Evolutionary conservation across 2,797 vertebrate genomes (phyloP).

Genomic region (Glyptemys insculpta): DNA sequence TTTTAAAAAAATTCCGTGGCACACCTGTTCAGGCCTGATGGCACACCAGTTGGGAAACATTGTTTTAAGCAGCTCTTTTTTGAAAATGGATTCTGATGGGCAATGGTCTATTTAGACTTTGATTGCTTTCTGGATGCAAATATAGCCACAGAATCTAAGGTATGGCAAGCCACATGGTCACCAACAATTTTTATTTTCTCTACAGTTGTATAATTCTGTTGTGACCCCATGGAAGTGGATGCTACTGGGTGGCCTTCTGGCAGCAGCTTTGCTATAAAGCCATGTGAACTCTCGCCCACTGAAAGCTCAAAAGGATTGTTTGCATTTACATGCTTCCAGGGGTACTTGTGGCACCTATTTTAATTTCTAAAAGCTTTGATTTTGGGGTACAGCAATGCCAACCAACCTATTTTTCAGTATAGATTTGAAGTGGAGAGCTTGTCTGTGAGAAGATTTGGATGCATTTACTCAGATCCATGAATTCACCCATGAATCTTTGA

Average conservation of each 20-base stretch:
- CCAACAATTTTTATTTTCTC: constrained; percentile 58
- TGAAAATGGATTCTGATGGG: neutral
- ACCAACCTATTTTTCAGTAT: neutral
- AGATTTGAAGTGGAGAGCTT: neutral
- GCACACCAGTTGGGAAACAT: too few species aligned
- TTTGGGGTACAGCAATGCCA: too few species aligned
- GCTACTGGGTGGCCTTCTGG: neutral
- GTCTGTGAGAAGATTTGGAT: neutral
- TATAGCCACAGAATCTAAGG: neutral
- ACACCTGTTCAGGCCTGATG: too few species aligned
- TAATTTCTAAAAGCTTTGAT: neutral
- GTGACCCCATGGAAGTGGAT: neutral
- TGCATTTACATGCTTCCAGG: neutral
- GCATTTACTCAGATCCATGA: too few species aligned
- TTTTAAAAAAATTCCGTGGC: too few species aligned
- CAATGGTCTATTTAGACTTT: constrained; percentile 46
- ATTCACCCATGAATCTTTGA: neutral
- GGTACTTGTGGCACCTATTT: neutral
- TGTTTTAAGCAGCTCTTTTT: neutral
- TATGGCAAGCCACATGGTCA: constrained; percentile 47
- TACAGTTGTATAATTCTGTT: constrained; percentile 52
- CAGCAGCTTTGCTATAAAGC: neutral
- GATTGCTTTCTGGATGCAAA: neutral
- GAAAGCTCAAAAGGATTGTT: neutral
- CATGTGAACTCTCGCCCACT: neutral